Evolutionary conservation across 2,113 vertebrate species (phyloP).

Genomic region (Hucho hucho): DNA sequence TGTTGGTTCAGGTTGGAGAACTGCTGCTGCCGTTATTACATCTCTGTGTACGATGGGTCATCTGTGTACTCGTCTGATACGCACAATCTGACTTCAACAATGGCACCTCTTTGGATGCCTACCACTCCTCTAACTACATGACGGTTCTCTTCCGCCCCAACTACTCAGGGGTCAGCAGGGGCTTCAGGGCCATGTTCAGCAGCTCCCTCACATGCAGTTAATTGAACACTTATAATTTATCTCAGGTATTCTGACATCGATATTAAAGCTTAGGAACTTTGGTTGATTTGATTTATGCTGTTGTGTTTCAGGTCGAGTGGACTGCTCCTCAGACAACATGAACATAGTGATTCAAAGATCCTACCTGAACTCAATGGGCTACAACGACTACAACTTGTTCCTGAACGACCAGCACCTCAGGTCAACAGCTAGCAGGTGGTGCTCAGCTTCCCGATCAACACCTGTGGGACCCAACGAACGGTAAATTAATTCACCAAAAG

Average conservation of each 20-base stretch:
- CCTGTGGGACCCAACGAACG: constrained; percentile 77
- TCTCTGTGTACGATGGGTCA: constrained; percentile 76
- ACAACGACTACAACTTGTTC: constrained; percentile 64
- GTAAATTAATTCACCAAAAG: constrained; percentile 33
- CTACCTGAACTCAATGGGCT: constrained; percentile 75
- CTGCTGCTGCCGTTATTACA: constrained; percentile 83
- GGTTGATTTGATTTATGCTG: neutral
- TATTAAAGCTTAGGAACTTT: neutral
- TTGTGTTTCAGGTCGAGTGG: constrained; percentile 59
- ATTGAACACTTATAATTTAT: too few relatives aligned
- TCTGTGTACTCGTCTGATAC: constrained; percentile 50
- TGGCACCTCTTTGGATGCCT: constrained; percentile 30
- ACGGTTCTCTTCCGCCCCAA: constrained; percentile 73
- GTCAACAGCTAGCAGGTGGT: constrained; percentile 58
- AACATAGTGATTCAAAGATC: constrained; percentile 69
- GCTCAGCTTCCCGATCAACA: constrained; percentile 77
- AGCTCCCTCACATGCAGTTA: constrained; percentile 47
- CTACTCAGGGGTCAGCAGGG: constrained; percentile 51
- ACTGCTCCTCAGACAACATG: constrained; percentile 81
- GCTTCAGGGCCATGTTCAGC: constrained; percentile 66
- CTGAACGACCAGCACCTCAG: constrained; percentile 72
- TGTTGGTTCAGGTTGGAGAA: constrained; percentile 72
- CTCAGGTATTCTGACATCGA: neutral
- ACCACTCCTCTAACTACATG: constrained; percentile 71
- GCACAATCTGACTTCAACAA: constrained; percentile 59